Conservation (phyloP, 2,113 vertebrate genomes). For the Lagenorhynchus albirostris region DNA sequence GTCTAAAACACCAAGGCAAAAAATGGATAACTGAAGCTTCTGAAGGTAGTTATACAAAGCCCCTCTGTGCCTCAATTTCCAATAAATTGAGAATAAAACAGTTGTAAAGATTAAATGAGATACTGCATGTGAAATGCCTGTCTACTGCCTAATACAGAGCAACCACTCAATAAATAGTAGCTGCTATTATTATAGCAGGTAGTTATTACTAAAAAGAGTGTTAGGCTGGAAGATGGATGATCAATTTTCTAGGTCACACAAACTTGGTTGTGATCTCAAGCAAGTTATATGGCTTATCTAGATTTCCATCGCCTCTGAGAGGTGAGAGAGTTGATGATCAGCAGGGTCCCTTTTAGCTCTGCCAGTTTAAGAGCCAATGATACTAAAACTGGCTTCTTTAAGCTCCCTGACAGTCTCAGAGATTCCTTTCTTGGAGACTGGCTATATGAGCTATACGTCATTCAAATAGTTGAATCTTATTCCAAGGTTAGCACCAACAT, state of each 20-base stretch:
- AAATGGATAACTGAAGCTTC: not conserved
- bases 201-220: not conserved
- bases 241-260: not conserved
- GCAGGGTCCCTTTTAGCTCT: not conserved
- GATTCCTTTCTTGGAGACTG: not conserved
- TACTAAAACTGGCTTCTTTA: not conserved
- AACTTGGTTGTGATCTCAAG: not conserved
- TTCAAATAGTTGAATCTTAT: not conserved
- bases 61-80: not conserved
- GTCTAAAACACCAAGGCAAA: not conserved
- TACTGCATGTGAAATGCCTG: not conserved
- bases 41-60: not conserved
- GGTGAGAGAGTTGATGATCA: not conserved
- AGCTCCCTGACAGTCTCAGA: not conserved
- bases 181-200: not conserved
- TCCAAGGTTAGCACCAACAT: not conserved
- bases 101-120: not conserved
- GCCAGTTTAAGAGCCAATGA: not conserved
- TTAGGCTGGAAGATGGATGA: not conserved
- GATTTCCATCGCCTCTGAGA: not conserved
- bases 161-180: not conserved
- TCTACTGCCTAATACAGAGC: not conserved
- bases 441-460: not conserved
- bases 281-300: not conserved
- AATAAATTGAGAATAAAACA: not conserved